These are phyloP conservation scores for Eumeta japonica DNA, from an alignment of 1,140 invertebrate genomes.

Conservation along the genomic window DNA sequence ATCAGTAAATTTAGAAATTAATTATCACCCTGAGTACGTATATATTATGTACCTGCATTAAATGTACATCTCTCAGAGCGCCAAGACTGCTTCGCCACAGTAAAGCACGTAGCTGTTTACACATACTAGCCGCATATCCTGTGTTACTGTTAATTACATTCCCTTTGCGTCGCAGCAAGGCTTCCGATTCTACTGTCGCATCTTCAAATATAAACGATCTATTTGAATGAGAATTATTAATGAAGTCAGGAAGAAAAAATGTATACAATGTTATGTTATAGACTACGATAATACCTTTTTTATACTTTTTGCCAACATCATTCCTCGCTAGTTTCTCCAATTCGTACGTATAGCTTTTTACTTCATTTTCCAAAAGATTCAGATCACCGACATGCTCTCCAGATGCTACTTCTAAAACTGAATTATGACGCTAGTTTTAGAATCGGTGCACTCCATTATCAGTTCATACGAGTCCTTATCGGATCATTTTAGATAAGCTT, in stretches of 20 bases:
- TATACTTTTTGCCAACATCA: conserved; percentile 21
- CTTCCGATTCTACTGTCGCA: conserved; percentile 30
- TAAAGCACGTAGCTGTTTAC: conserved; percentile 29
- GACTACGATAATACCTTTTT: conserved; percentile 24
- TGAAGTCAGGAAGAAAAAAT: too few species aligned
- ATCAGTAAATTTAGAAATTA: too few species aligned
- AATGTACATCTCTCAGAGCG: conserved; percentile 34
- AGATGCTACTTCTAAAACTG: conserved; percentile 45
- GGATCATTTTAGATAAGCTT: neutral
- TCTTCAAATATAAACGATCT: too few species aligned
- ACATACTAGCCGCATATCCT: conserved; percentile 20
- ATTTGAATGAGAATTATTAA: too few species aligned
- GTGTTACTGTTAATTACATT: too few species aligned
- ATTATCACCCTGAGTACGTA: too few species aligned
- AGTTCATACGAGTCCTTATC: too few species aligned
- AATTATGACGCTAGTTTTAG: conserved; percentile 5
- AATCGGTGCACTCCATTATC: too few species aligned
- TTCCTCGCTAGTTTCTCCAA: conserved; percentile 35
- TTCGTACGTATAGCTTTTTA: conserved; percentile 35
- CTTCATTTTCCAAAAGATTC: conserved; percentile 29
- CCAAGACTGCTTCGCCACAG: conserved; percentile 34
- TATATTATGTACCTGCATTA: conserved; percentile 42
- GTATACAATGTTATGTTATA: too few species aligned
- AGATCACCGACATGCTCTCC: conserved; percentile 27
- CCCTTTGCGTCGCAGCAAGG: conserved; percentile 18